A percentile compares a stretch with the other conserved stretches of the same genome.
These are phyloP conservation scores for Ferrisia virgata DNA, from an alignment of 2,888 invertebrate species.

Conservation along the genomic window DNA sequence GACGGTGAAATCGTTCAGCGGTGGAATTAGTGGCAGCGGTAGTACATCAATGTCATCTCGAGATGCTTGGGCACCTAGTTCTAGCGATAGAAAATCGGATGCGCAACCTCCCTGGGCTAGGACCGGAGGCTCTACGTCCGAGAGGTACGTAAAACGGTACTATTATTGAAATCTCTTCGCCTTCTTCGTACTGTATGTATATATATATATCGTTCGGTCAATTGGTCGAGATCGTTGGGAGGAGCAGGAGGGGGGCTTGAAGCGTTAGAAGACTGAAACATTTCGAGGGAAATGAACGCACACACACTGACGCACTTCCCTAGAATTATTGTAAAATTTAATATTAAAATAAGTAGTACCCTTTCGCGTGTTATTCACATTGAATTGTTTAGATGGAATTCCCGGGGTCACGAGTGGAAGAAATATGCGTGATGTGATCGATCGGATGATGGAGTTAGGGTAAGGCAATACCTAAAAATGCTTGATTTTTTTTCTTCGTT, in stretches of 20 bases:
- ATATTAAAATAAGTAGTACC: no score
- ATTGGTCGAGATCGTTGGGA: background rate
- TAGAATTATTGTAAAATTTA: background rate
- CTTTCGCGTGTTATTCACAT: background rate
- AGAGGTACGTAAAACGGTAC: conserved; percentile 13
- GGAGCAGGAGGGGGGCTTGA: background rate
- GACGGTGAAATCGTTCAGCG: conserved; percentile 14
- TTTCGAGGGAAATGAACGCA: no score
- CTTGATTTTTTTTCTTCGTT: background rate
- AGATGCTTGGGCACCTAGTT: background rate
- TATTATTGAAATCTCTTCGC: background rate
- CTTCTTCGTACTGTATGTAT: background rate
- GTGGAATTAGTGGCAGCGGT: conserved; percentile 9
- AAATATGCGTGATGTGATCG: background rate
- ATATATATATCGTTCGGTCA: background rate
- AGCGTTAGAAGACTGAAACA: no score
- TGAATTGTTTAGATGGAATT: conserved; percentile 15
- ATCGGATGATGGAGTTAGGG: conserved; percentile 5
- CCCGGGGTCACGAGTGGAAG: background rate
- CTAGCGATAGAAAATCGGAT: conserved; percentile 20
- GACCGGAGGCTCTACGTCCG: conserved; percentile 12
- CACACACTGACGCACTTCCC: background rate
- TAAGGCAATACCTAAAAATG: background rate
- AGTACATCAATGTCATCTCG: background rate
- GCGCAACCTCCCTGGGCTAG: conserved; percentile 4